These are phyloP conservation scores for Cremastobaeus sp. DNA, from an alignment of 2,888 invertebrate genomes.

Conservation along the genomic window DNA sequence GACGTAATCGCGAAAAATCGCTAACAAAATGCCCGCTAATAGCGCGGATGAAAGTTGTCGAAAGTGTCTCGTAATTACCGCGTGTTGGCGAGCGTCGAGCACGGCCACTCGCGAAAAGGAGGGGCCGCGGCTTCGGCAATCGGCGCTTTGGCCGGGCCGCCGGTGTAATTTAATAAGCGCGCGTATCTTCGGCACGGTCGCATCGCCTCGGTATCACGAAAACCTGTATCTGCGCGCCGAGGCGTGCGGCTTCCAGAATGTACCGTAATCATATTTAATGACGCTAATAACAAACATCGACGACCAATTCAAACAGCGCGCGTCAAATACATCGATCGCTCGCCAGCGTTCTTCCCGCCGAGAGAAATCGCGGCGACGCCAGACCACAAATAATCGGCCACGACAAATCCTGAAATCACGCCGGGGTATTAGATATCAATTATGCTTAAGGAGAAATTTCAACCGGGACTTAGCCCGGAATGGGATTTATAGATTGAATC, in stretches of 20 bases:
- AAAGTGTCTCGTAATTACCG: constrained; percentile 54
- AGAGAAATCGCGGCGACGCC: constrained; percentile 40
- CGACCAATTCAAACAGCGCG: constrained; percentile 16
- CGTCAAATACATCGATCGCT: constrained; percentile 27
- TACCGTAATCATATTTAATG: constrained; percentile 44
- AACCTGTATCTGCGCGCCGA: constrained; percentile 14
- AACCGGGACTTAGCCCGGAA: not conserved
- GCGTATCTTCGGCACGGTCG: too few relatives aligned
- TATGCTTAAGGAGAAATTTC: constrained; percentile 39
- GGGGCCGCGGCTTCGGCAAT: too few relatives aligned
- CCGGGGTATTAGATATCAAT: constrained; percentile 46
- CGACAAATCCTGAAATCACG: constrained; percentile 45
- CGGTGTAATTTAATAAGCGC: constrained; percentile 19
- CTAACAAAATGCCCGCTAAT: too few relatives aligned
- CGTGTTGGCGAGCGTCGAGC: constrained; percentile 26
- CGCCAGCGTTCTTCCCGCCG: constrained; percentile 5
- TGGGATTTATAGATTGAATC: constrained; percentile 17
- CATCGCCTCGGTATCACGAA: constrained; percentile 12
- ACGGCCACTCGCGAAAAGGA: constrained; percentile 8
- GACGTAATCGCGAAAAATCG: too few relatives aligned
- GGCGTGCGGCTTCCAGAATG: constrained; percentile 18
- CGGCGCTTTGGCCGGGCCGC: not conserved
- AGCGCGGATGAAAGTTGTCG: constrained; percentile 50
- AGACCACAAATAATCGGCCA: constrained; percentile 42
- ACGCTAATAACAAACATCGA: constrained; percentile 39